phyloP scores from a whole-genome alignment of 2,113 vertebrate species.

The Sminthopsis crassicaudata region DNA sequence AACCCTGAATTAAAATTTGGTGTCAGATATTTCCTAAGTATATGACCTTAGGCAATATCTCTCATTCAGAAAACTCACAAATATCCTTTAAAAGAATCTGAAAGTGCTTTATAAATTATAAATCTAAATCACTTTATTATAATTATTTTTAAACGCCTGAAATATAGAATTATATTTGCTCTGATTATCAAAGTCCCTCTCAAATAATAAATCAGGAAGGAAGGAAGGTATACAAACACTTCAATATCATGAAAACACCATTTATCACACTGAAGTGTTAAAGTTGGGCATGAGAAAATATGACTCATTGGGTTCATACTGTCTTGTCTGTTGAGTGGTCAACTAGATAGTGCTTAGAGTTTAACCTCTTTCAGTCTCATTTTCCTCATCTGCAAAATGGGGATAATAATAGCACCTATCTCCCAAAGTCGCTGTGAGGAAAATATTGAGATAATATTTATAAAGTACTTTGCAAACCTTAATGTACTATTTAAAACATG shows the following conservation, averaged over 20 bases:
- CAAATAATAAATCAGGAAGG: conserved; percentile 38
- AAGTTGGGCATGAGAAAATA: neutral
- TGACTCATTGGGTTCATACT: neutral
- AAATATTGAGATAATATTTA: neutral
- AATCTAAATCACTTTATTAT: neutral
- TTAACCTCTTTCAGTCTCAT: too few relatives aligned
- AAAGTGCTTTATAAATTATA: conserved; percentile 22
- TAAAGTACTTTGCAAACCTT: neutral
- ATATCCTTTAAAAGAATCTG: conserved; percentile 5
- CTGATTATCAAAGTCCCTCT: neutral
- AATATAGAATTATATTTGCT: conserved; percentile 3
- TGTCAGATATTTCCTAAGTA: neutral
- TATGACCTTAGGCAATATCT: neutral
- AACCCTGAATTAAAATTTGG: neutral
- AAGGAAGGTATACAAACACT: conserved; percentile 1
- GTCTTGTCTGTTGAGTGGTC: neutral
- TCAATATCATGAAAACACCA: neutral
- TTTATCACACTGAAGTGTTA: neutral
- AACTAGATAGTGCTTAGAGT: neutral
- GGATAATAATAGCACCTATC: too few relatives aligned
- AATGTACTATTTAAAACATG: too few relatives aligned
- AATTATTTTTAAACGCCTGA: conserved; percentile 8
- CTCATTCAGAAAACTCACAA: neutral
- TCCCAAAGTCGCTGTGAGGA: neutral
- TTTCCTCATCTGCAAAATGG: too few relatives aligned